phyloP scores from a whole-genome alignment of 2,113 vertebrate species.

The Aldabrachelys gigantea region DNA sequence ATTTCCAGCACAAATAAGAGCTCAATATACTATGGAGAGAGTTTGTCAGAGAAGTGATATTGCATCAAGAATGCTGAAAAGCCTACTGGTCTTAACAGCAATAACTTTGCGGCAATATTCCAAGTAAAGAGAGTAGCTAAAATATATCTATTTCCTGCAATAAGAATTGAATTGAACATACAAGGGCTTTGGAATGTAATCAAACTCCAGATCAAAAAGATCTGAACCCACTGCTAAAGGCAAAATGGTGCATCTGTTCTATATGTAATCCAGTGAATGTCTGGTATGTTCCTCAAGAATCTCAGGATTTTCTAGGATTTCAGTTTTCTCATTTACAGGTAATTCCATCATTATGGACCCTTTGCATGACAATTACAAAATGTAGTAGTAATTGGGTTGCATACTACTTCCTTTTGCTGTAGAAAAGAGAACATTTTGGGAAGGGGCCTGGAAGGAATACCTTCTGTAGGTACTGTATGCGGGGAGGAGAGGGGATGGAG shows the following conservation, averaged over 20 bases:
- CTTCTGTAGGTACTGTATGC: not conserved
- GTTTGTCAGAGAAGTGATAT: not conserved
- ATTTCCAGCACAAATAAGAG: not conserved
- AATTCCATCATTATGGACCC: not conserved
- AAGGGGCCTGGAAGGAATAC: not conserved
- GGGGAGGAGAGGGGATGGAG: not conserved
- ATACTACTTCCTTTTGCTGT: not conserved
- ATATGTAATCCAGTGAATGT: not conserved
- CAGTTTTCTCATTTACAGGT: not conserved
- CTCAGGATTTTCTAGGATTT: not conserved
- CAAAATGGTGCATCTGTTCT: not conserved
- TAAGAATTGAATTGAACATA: not conserved
- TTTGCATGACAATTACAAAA: rapidly evolving
- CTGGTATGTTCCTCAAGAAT: not conserved
- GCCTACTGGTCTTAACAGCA: not conserved
- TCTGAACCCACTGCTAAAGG: not conserved
- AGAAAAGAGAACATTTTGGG: not conserved
- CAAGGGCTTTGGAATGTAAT: not conserved
- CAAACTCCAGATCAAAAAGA: not conserved
- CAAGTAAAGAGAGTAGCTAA: rapidly evolving
- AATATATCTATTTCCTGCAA: not conserved
- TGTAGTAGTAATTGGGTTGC: not conserved
- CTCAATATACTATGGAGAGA: not conserved
- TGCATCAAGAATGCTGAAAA: not conserved
- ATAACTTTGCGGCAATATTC: not conserved